A percentile compares a stretch with the other conserved stretches of the same genome.
Conservation (phyloP, 2,797 vertebrate species). For the Danio tinwini region DNA sequence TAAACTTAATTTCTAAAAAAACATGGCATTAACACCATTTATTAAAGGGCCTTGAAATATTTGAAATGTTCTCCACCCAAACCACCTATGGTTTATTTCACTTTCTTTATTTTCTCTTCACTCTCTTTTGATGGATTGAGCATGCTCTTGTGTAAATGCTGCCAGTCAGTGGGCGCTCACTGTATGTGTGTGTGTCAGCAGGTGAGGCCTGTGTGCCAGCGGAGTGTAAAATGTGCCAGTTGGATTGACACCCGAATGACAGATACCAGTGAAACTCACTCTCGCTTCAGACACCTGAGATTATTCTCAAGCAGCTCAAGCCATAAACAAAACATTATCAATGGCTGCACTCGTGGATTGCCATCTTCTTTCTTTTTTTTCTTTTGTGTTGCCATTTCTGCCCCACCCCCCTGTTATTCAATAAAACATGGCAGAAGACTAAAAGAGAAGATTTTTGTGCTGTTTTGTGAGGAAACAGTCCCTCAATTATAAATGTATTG, state of each 20-base stretch:
- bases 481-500: conserved; percentile 81
- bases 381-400: conserved; percentile 20
- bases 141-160: conserved; percentile 12
- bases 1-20: not conserved
- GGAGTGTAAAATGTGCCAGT: conserved; percentile 82
- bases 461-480: conserved; percentile 67
- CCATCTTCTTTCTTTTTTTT: conserved; percentile 47
- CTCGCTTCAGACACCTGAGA: conserved; percentile 75
- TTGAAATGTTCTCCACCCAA: not conserved
- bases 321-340: conserved; percentile 81
- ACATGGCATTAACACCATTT: not conserved
- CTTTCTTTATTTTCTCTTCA: conserved; percentile 33
- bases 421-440: conserved; percentile 53
- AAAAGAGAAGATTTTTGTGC: conserved; percentile 68
- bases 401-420: conserved; percentile 49
- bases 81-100: not conserved
- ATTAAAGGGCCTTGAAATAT: not conserved
- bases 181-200: conserved; percentile 44
- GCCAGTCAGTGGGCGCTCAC: conserved; percentile 47
- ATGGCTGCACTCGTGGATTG: conserved; percentile 70
- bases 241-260: conserved; percentile 82
- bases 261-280: conserved; percentile 83
- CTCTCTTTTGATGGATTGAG: conserved; percentile 25
- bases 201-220: conserved; percentile 71
- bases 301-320: conserved; percentile 78